Evolutionary conservation across 2,113 vertebrate species (phyloP), one percentile per base, ranked within the genome.

Genomic region (Labeo catla): DNA sequence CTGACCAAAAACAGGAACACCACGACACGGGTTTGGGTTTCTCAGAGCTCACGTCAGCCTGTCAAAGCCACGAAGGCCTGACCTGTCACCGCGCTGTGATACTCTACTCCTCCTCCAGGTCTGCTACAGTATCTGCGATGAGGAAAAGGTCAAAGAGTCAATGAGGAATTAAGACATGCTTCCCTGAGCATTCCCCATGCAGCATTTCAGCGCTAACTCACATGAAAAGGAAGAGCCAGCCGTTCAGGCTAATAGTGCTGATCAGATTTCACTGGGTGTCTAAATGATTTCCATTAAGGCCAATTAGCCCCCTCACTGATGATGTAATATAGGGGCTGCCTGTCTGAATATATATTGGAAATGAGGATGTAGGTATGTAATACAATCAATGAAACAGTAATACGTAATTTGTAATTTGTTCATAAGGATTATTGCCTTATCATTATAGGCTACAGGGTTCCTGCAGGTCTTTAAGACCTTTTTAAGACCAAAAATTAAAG

Each of bases 101-200:
- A 92, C 92, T 72, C 39, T 91, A 91, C 70, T 89, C 74, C 86
- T 91, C 90, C 89, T 81, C 89, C 81, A 68, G 88, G 94, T 74
- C 90, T 89, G 88, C 86, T 49, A 88, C 23, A 68, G 91, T 92
- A 92, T 94, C 95, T 90, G 92, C 93, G 94, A 95, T 92, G 91
- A 93, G 88, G 89, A 92, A 88, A 21, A 88, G 93, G 93, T 93
- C 93, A 94, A 94, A 93, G 90, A 93, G 94, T 94, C 94, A 95
- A 94, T 89, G 91, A 94, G 96, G 94, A 94, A 94, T 95, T 94
- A 94, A 95, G 93, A 93, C 93, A 93, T 91, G 91, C 91, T 92
- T 93, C 91, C 94, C 91, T 94, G 94, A 94, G 93, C 94, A 93
- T 93, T 93, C 93, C 92, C 91, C 91, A 93, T 92, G 90, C 93